Base-by-base conservation (phyloP, 2,888 invertebrate genomes). In the Parascotia fuliginaria region DNA sequence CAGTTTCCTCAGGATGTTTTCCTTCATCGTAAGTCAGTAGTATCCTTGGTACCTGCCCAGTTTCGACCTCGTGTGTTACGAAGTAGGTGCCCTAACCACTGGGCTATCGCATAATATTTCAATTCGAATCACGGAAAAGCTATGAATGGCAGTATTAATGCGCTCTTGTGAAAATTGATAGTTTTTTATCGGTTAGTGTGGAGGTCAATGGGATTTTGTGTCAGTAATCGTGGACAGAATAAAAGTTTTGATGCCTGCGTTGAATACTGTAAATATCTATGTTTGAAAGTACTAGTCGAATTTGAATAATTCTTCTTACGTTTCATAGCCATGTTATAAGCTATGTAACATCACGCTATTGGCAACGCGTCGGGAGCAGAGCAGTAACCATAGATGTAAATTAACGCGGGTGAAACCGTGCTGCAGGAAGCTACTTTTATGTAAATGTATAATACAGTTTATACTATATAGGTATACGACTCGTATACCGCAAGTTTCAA, bases 71-170 rank as follows among this genome's bases (percentile, higher is more conserved):
- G n/a, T n/a, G n/a, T n/a, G n/a, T n/a, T n/a, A n/a, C n/a, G n/a
- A n/a, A n/a, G n/a, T n/a, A n/a, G n/a, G n/a, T n/a, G n/a, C n/a
- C n/a, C n/a, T n/a, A n/a, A n/a, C n/a, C n/a, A n/a, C n/a, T n/a
- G n/a, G n/a, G n/a, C n/a, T n/a, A n/a, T 5, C 19, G 19, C 66
- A 75, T 73, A 75, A 75, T 71, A 62, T 75, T 70, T 66, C 73
- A 68, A 73, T 75, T 75, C 70, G 42, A 60, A 65, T 71, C 67
- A 55, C 55, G 55, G 53, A 51, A 33, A 43, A 39, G 40, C 57
- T 56, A 48, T 60, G 49, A 62, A 55, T 55, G 60, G 36, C 29
- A 60, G 56, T 49, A 53, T 59, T 60, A 57, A 68, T 59, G 63
- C 41, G 55, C 45, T 31, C 61, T 71, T 73, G 65, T 76, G 70